Conservation (phyloP, 1,140 invertebrate genomes). For the Cherax destructor region DNA sequence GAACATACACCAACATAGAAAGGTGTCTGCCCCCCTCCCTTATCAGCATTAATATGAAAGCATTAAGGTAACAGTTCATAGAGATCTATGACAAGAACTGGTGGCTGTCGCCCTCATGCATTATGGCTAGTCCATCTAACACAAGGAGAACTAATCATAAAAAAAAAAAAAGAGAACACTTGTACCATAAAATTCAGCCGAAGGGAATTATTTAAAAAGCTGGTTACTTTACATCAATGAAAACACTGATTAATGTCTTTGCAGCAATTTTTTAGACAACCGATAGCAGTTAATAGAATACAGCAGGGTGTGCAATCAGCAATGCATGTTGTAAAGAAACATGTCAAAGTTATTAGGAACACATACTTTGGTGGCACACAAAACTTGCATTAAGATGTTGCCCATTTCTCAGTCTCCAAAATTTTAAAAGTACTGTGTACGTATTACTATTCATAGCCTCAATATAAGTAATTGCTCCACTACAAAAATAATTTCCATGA, state of each 20-base stretch:
- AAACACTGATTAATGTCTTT: too few relatives aligned
- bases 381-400: too few relatives aligned
- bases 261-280: too few relatives aligned
- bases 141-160: constrained; percentile 34
- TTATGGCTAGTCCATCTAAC: constrained; percentile 27
- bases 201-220: constrained; percentile 21
- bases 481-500: too few relatives aligned
- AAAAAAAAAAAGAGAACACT: too few relatives aligned
- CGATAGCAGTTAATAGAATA: not conserved
- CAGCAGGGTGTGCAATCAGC: not conserved
- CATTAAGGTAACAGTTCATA: not conserved
- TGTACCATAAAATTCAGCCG: constrained; percentile 37
- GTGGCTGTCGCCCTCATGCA: constrained; percentile 59
- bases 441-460: too few relatives aligned
- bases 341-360: too few relatives aligned
- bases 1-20: constrained; percentile 25
- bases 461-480: too few relatives aligned
- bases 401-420: too few relatives aligned
- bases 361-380: too few relatives aligned
- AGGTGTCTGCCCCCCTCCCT: not conserved
- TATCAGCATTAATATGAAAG: constrained; percentile 2
- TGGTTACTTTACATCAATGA: too few relatives aligned
- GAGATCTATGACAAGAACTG: constrained; percentile 54
- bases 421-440: too few relatives aligned
- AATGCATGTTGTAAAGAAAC: not conserved